Evolutionary conservation across 2,797 vertebrate species (phyloP), one percentile per base, ranked within the genome.

Genomic region (Hippocampus kuda): DNA sequence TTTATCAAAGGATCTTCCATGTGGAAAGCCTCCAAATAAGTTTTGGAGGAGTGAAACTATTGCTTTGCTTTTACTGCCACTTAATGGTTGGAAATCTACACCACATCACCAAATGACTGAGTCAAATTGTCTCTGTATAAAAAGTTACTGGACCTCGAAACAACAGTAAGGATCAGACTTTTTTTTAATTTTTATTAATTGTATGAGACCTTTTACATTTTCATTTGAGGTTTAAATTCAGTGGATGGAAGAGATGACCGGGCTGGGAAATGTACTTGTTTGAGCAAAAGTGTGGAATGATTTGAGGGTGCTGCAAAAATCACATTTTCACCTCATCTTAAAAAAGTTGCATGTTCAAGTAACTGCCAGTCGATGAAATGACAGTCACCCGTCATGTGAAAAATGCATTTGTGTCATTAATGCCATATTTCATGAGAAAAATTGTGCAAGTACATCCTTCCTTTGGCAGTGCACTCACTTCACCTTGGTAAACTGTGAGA

Each of bases 61-160:
- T 46, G 24, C 15, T 62, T 66, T 63, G 78, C 48, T 71, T 80
- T 68, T 81, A 77, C 85, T 81, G 57, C 83, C 85, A 34, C 72
- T 61, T 16, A 70, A 77, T 88, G 88, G 84, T 62, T 70, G 72
- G 4, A 44, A 56, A 3, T 49, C 0, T 3, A 68, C 72, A 85
- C 41, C 87, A 53, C 81, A 34, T 5, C 18, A 20, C 22, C 7
- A 5, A 65, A 12, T 16, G 24, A 65, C 13, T 46, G 20, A 38
- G 2, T 27, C 41, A 8, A 49, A 5, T 48, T 3, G 6, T 38
- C 34, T 38, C 22, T 42, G 38, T 13, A 63, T 63, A 10, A 27
- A 10, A 66, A 9, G 41, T 22, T 18, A 11, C 10, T 16, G 24
- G 27, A 49, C 5, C 26, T 22, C 8, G 18, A 51, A 51, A 51